These are phyloP conservation scores for Champsocephalus esox DNA, from an alignment of 2,797 vertebrate species.

Conservation along the genomic window DNA sequence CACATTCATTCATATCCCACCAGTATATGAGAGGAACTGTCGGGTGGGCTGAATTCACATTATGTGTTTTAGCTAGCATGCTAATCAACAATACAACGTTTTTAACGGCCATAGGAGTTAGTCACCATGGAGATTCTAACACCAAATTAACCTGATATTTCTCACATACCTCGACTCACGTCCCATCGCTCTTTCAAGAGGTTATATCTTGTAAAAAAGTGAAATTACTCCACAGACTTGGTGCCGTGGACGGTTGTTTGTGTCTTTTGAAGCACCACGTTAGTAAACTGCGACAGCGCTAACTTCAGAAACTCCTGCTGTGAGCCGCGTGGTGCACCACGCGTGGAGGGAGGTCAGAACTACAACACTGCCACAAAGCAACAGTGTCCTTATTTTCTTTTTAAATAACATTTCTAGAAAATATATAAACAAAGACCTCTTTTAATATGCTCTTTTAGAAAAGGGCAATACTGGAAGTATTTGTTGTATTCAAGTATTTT, in stretches of 20 bases:
- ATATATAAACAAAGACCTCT: background rate
- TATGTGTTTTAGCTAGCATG: conserved; percentile 43
- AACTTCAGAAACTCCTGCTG: fast-evolving
- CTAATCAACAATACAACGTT: conserved; percentile 30
- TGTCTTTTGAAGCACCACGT: conserved; percentile 37
- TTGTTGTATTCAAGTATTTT: too few species aligned
- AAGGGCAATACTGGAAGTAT: too few species aligned
- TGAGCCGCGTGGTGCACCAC: conserved; percentile 37
- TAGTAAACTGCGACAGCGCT: conserved; percentile 58
- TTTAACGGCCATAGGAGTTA: background rate
- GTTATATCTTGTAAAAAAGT: background rate
- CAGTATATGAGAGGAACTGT: fast-evolving
- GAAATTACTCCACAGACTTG: background rate
- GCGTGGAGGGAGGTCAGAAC: conserved; percentile 59
- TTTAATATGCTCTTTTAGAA: too few species aligned
- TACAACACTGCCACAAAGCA: background rate
- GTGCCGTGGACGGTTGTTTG: conserved; percentile 18
- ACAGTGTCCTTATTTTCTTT: background rate
- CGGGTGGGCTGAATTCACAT: background rate
- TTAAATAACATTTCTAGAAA: too few species aligned
- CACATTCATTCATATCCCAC: fast-evolving
- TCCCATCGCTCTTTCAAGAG: conserved; percentile 66
- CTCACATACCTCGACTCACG: conserved; percentile 82
- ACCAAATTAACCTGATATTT: fast-evolving
- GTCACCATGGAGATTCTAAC: background rate